These are phyloP conservation scores for Cheumatopsyche charites DNA, from an alignment of 1,140 invertebrate genomes.

Conservation along the genomic window DNA sequence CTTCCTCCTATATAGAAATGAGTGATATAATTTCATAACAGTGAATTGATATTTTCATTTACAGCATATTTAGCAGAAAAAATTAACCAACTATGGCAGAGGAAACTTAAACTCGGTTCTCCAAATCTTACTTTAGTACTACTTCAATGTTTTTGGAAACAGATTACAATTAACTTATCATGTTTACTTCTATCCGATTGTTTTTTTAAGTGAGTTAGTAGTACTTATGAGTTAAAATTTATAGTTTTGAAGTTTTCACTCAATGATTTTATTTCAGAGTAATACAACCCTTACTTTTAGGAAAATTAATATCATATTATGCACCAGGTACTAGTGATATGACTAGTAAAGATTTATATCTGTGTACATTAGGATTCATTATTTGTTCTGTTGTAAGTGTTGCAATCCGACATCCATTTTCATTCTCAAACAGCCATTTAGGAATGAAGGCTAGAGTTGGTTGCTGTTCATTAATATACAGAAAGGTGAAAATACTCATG, in stretches of 20 bases:
- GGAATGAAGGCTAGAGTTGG: conserved; percentile 56
- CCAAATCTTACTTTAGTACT: conserved; percentile 35
- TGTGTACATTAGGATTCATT: conserved; percentile 35
- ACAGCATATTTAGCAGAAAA: conserved; percentile 37
- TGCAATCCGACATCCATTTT: conserved; percentile 65
- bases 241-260: neutral
- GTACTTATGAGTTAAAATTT: neutral
- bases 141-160: conserved; percentile 37
- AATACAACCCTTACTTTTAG: conserved; percentile 42
- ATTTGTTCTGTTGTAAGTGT: conserved; percentile 53
- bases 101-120: conserved; percentile 25
- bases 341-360: conserved; percentile 28
- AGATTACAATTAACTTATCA: neutral
- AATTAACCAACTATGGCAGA: conserved; percentile 38
- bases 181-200: neutral
- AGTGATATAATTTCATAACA: too few species aligned
- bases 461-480: conserved; percentile 54
- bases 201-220: neutral
- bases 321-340: neutral
- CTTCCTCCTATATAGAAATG: too few species aligned
- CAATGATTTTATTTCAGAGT: conserved; percentile 34
- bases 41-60: conserved; percentile 20
- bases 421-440: conserved; percentile 62
- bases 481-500: conserved; percentile 51
- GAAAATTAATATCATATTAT: conserved; percentile 39